Conservation (phyloP, 2,888 invertebrate genomes). For the Elysia crispata region DNA sequence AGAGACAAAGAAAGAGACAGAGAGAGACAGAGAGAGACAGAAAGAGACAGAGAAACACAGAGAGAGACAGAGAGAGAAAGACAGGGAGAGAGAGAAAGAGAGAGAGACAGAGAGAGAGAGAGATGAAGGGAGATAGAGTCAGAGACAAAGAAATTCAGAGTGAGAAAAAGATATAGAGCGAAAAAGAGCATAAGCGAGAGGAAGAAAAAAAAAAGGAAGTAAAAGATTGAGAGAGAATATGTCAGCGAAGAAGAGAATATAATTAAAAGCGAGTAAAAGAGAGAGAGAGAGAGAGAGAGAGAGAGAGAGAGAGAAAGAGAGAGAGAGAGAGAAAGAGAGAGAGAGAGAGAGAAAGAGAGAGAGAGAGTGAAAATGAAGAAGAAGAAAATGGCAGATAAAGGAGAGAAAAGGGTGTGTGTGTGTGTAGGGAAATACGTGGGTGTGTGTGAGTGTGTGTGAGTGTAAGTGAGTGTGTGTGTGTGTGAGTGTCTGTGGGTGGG, state of each 20-base stretch:
- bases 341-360: neutral
- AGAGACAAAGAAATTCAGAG: neutral
- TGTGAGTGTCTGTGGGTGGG: too few species aligned
- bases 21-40: neutral
- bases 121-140: neutral
- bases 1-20: neutral
- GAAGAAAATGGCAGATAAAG: too few species aligned
- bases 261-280: slow-evolving; percentile 20
- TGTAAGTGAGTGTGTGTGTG: too few species aligned
- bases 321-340: neutral
- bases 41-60: neutral
- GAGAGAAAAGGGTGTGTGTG: too few species aligned
- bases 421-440: too few species aligned
- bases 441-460: too few species aligned
- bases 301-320: slow-evolving; percentile 13
- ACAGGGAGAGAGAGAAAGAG: neutral
- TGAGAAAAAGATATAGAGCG: slow-evolving; percentile 1
- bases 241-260: neutral
- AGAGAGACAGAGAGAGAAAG: neutral
- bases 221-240: neutral
- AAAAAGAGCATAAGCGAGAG: slow-evolving; percentile 2
- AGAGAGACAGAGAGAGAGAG: neutral
- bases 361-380: too few species aligned
- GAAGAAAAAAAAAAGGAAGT: neutral
- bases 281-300: neutral